A percentile compares a stretch with the other conserved stretches of the same genome.
phyloP scores from a whole-genome alignment of 1,140 invertebrate species.

The Nephotettix cincticeps region DNA sequence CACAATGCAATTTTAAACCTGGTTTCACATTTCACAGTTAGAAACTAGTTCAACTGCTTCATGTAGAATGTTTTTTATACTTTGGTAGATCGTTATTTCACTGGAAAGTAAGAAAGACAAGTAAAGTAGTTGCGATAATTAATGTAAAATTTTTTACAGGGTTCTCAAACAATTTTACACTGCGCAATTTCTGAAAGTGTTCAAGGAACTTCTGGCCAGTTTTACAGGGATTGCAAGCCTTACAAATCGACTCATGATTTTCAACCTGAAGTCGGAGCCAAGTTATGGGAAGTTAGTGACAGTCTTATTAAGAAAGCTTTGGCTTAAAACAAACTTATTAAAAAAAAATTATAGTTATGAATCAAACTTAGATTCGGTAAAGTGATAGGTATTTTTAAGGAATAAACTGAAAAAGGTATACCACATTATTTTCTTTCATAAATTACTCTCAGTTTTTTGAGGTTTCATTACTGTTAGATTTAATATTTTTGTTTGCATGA shows the following conservation, averaged over 20 bases:
- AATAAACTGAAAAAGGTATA: too few species aligned
- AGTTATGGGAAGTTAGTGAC: slow-evolving; percentile 63
- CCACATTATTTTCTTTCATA: too few species aligned
- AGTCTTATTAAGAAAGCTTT: slow-evolving; percentile 16
- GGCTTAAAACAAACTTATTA: too few species aligned
- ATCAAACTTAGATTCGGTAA: too few species aligned
- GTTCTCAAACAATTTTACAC: slow-evolving; percentile 72
- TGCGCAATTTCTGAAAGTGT: slow-evolving; percentile 68
- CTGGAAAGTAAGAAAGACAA: neutral
- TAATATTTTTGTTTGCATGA: too few species aligned
- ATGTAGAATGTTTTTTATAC: slow-evolving; percentile 24
- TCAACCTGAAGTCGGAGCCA: slow-evolving; percentile 57
- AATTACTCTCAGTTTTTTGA: too few species aligned
- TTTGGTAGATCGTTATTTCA: slow-evolving; percentile 17
- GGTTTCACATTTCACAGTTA: slow-evolving; percentile 23
- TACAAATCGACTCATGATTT: slow-evolving; percentile 63
- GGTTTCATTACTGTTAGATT: too few species aligned
- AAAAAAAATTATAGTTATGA: too few species aligned
- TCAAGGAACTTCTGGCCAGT: slow-evolving; percentile 60
- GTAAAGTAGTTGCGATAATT: too few species aligned
- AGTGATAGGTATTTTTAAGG: too few species aligned
- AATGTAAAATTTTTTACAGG: slow-evolving; percentile 51
- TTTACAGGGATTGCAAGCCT: slow-evolving; percentile 71
- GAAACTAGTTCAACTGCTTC: slow-evolving; percentile 4
- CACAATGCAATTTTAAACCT: slow-evolving; percentile 25